phyloP scores from a whole-genome alignment of 2,888 invertebrate species.

The Tetanocera ferruginea region DNA sequence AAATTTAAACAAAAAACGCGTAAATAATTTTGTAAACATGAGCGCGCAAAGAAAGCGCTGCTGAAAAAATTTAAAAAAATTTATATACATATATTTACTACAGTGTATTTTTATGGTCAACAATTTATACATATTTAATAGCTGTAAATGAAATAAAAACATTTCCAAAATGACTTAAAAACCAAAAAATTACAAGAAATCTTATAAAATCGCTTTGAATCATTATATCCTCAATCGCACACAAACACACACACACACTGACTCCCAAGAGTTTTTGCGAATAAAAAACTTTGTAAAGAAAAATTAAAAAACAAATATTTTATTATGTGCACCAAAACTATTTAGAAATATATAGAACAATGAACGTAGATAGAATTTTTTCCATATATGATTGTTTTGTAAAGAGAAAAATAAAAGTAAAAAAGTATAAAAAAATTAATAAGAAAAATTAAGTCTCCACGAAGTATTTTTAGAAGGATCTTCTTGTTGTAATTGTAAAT shows the following conservation, averaged over 20 bases:
- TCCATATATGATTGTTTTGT: conserved; percentile 27
- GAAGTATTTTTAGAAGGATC: conserved; percentile 17
- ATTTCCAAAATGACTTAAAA: conserved; percentile 16
- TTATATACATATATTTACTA: conserved; percentile 28
- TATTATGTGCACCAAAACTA: conserved; percentile 28
- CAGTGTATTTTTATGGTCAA: background rate
- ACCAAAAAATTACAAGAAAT: background rate
- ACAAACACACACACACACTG: background rate
- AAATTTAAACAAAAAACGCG: conserved; percentile 28
- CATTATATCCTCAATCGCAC: conserved; percentile 12
- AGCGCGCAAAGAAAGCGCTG: conserved; percentile 43
- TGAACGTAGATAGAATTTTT: conserved; percentile 59
- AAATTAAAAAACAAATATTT: conserved; percentile 6
- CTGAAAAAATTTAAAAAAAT: conserved; percentile 26
- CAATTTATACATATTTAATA: conserved; percentile 5
- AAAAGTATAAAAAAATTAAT: background rate
- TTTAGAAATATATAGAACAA: conserved; percentile 25
- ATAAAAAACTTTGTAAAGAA: background rate
- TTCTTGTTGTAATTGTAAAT: conserved; percentile 25
- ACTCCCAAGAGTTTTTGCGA: background rate
- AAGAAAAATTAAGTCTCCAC: background rate
- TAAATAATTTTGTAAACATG: conserved; percentile 41
- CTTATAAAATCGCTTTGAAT: conserved; percentile 23
- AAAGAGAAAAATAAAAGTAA: conserved; percentile 2
- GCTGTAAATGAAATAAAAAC: conserved; percentile 22